A percentile compares a stretch with the other conserved stretches of the same genome.
Evolutionary conservation across 2,888 invertebrate species (phyloP).

Genomic region (Bellardia bayeri): DNA sequence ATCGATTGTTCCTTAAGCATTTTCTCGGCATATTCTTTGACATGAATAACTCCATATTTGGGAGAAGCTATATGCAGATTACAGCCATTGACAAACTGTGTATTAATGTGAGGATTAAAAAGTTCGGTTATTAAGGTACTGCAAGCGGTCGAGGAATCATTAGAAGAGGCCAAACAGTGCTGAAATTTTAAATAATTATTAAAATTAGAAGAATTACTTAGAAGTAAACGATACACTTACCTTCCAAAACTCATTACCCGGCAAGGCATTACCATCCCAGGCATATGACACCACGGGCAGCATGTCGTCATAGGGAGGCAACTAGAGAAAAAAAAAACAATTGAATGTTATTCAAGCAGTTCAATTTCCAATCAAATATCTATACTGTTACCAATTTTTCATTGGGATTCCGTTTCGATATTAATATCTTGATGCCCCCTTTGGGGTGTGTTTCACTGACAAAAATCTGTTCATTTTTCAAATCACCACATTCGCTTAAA

Average conservation of each 20-base stretch:
- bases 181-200: slow-evolving; percentile 2
- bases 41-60: slow-evolving; percentile 79
- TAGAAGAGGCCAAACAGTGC: slow-evolving; percentile 78
- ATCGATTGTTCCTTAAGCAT: not conserved
- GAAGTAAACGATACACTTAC: too few relatives aligned
- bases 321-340: too few relatives aligned
- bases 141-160: slow-evolving; percentile 86
- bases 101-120: slow-evolving; percentile 85
- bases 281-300: slow-evolving; percentile 88
- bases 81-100: slow-evolving; percentile 84
- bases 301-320: slow-evolving; percentile 80
- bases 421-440: slow-evolving; percentile 85
- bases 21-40: slow-evolving; percentile 78
- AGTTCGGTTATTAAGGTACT: slow-evolving; percentile 86
- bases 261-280: slow-evolving; percentile 89
- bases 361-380: not conserved
- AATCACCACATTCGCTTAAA: slow-evolving; percentile 83
- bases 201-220: too few relatives aligned
- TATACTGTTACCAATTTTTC: slow-evolving; percentile 81
- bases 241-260: slow-evolving; percentile 90
- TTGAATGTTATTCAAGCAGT: not conserved
- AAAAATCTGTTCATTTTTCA: slow-evolving; percentile 83
- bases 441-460: slow-evolving; percentile 76
- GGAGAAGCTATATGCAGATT: slow-evolving; percentile 85
- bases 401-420: slow-evolving; percentile 86